phyloP scores from a whole-genome alignment of 2,113 vertebrate genomes.

The Grantiella picta region DNA sequence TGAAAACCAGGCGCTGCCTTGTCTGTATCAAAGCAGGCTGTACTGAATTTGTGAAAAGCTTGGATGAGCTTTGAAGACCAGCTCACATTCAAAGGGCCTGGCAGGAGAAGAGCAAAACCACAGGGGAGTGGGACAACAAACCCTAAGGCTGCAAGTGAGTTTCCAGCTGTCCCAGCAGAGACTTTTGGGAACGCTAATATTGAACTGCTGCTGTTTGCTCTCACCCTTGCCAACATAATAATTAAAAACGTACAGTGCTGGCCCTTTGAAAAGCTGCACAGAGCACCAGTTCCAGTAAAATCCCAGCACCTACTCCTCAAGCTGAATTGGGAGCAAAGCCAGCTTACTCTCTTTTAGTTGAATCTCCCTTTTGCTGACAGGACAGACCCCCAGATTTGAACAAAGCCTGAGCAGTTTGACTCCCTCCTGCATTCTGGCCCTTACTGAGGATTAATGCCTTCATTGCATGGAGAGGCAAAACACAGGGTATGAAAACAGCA shows the following conservation, averaged over 20 bases:
- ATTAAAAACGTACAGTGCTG: not conserved
- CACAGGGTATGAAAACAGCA: accelerated
- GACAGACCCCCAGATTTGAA: not conserved
- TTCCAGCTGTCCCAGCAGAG: not conserved
- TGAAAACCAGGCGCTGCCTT: not conserved
- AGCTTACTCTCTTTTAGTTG: not conserved
- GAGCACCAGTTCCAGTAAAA: not conserved
- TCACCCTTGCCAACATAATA: not conserved
- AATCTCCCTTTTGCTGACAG: not conserved
- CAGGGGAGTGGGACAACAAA: not conserved
- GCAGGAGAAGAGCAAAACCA: not conserved
- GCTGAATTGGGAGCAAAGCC: not conserved
- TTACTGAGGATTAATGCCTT: not conserved
- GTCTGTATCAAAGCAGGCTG: not conserved
- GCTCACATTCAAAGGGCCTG: not conserved
- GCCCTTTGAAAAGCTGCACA: not conserved
- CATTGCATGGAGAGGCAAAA: not conserved
- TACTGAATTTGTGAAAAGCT: not conserved
- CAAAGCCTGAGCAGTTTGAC: not conserved
- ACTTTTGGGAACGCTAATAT: not conserved
- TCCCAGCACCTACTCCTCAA: not conserved
- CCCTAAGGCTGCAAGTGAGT: not conserved
- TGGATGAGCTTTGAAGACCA: not conserved
- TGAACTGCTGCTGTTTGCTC: not conserved
- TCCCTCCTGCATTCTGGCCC: not conserved